phyloP scores from a whole-genome alignment of 2,797 vertebrate genomes.

The Acipenser oxyrinchus region DNA sequence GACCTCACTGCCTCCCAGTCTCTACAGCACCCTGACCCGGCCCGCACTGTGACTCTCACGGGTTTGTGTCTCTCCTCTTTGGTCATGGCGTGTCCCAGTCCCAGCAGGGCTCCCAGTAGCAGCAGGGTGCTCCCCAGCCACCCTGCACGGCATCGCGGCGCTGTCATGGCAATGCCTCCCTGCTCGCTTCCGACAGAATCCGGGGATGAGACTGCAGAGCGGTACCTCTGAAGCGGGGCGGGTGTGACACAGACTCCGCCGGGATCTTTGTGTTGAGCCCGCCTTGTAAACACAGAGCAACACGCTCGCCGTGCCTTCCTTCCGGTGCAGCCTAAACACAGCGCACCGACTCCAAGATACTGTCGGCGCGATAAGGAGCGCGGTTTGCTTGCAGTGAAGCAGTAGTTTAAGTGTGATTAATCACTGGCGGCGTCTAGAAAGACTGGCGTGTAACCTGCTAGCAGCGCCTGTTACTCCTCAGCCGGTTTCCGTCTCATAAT shows the following conservation, averaged over 20 bases:
- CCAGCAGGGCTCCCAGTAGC: slow-evolving; percentile 39
- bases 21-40: neutral
- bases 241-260: neutral
- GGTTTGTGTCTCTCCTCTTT: slow-evolving; percentile 55
- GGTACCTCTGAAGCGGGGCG: too few species aligned
- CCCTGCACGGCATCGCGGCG: slow-evolving; percentile 29
- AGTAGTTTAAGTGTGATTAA: too few species aligned
- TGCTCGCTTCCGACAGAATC: too few species aligned
- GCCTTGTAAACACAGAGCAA: too few species aligned
- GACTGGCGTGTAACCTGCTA: too few species aligned
- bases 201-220: too few species aligned
- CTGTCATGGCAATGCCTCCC: slow-evolving; percentile 21
- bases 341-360: neutral
- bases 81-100: slow-evolving; percentile 47
- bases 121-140: slow-evolving; percentile 39
- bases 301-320: too few species aligned
- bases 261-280: neutral
- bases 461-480: too few species aligned
- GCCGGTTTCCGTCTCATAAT: too few species aligned
- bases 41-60: slow-evolving; percentile 34
- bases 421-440: too few species aligned
- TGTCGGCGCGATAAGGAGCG: neutral
- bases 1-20: neutral
- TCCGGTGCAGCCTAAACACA: too few species aligned
- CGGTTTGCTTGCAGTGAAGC: neutral